Evolutionary conservation across 2,797 vertebrate species (phyloP).

Genomic region (Lateolabrax maculatus): DNA sequence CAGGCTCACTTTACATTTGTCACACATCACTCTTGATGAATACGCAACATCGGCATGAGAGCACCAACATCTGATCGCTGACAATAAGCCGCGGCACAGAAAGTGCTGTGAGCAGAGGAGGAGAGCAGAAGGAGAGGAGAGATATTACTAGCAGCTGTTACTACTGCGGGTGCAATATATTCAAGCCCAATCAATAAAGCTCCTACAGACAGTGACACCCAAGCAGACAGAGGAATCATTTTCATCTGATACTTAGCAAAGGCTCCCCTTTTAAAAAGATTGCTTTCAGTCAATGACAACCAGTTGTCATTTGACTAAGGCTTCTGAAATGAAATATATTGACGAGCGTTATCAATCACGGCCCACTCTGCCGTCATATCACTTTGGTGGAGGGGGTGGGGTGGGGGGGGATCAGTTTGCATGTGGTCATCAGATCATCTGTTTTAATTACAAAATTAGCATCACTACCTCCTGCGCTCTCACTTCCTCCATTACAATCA

Average conservation of each 20-base stretch:
- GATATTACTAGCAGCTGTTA: constrained; percentile 91
- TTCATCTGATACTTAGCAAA: constrained; percentile 95
- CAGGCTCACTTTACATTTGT: constrained; percentile 88
- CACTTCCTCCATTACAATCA: constrained; percentile 63
- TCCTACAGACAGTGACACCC: constrained; percentile 91
- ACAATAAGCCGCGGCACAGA: constrained; percentile 75
- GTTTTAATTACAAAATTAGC: constrained; percentile 88
- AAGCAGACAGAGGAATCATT: constrained; percentile 92
- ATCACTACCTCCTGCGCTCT: constrained; percentile 69
- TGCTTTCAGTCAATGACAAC: constrained; percentile 94
- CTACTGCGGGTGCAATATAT: constrained; percentile 92
- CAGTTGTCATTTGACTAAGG: constrained; percentile 92
- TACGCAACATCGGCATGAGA: constrained; percentile 32
- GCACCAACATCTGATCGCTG: constrained; percentile 57
- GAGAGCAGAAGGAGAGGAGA: constrained; percentile 81
- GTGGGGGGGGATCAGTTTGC: constrained; percentile 71
- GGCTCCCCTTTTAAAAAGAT: constrained; percentile 96
- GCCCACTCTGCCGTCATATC: constrained; percentile 79
- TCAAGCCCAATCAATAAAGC: constrained; percentile 95
- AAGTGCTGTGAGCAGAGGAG: constrained; percentile 67
- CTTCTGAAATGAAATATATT: constrained; percentile 92
- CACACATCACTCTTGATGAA: constrained; percentile 88
- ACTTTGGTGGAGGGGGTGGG: constrained; percentile 53
- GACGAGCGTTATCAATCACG: constrained; percentile 89
- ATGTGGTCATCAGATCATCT: constrained; percentile 84